Evolutionary conservation across 2,797 vertebrate species (phyloP), one percentile per base, ranked within the genome.

Genomic region (Alca torda): DNA sequence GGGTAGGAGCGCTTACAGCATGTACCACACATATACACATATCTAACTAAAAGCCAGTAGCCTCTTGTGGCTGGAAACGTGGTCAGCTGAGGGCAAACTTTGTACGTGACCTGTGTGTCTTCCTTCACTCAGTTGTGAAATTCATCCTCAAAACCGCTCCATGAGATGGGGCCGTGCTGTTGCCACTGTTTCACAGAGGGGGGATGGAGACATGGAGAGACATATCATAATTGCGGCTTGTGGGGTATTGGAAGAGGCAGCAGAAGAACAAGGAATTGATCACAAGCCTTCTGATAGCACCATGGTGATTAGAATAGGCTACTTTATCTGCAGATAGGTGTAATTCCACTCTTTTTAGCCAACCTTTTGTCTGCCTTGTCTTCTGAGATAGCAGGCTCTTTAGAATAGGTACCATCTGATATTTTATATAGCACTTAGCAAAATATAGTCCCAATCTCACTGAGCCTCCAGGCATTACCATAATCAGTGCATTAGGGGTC

Each of bases 401-500:
- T 92, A 85, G 84, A 94, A 87, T 50, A 76, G 87, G 46, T 9
- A 51, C 72, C 84, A 95, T 93, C 84, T 95, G 92, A 90, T 96
- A 96, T 89, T 93, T 91, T 72, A 65, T 81, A 41, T n/a, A 94
- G 93, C 89, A 96, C 84, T 96, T 96, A 93, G 95, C 76, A 93
- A 96, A 96, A 91, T 85, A 75, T 24, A 94, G 81, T 57, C 90
- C 84, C 65, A 59, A 10, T 91, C 84, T 92, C 18, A 28, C 51
- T 45, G 73, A 90, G 78, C 84, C 86, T 90, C 89, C 65, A 85
- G 82, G 78, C 90, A 93, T 96, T 96, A 94, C 92, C 89, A 95
- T 96, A 96, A 96, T 95, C 88, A 95, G 89, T 78, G 69, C 94
- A 95, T 95, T 95, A 96, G 87, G 84, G 93, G 92, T 94, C 90